Conservation (phyloP, 2,888 invertebrate species). For the Gibbula magus region DNA sequence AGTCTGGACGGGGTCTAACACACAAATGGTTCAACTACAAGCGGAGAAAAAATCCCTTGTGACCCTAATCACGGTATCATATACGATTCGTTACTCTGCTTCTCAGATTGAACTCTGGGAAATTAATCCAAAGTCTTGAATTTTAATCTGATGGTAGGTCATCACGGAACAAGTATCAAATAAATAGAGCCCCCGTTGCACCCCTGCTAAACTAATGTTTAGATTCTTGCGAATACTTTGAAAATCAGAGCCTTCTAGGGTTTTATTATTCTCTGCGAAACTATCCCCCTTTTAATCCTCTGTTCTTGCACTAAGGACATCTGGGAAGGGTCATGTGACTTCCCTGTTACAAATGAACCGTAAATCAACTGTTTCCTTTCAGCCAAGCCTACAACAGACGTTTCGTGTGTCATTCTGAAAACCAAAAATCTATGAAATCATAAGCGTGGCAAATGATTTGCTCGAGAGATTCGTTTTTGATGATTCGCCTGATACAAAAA, state of each 20-base stretch:
- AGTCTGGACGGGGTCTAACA: background rate
- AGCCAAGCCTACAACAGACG: no score
- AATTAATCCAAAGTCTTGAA: background rate
- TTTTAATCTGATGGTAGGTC: slow-evolving; percentile 5
- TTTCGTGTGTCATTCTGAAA: no score
- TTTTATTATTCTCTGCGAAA: background rate
- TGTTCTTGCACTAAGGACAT: background rate
- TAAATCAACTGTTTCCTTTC: no score
- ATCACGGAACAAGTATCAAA: background rate
- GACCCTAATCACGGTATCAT: background rate
- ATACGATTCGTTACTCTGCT: background rate
- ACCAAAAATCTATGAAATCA: no score
- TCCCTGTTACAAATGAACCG: no score
- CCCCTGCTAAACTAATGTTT: background rate
- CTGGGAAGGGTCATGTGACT: background rate
- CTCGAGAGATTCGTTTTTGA: no score
- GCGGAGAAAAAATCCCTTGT: background rate
- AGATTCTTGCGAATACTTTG: background rate
- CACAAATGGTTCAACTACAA: background rate
- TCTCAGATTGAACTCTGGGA: background rate
- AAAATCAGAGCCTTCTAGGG: background rate
- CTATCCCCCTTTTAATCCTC: background rate
- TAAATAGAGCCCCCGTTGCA: background rate
- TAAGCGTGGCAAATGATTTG: no score
- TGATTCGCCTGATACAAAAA: no score